Percentiles rank a stretch among this genome's conserved stretches.
Evolutionary conservation across 2,888 invertebrate genomes (phyloP).

Genomic region (Zeuzera pyrina): DNA sequence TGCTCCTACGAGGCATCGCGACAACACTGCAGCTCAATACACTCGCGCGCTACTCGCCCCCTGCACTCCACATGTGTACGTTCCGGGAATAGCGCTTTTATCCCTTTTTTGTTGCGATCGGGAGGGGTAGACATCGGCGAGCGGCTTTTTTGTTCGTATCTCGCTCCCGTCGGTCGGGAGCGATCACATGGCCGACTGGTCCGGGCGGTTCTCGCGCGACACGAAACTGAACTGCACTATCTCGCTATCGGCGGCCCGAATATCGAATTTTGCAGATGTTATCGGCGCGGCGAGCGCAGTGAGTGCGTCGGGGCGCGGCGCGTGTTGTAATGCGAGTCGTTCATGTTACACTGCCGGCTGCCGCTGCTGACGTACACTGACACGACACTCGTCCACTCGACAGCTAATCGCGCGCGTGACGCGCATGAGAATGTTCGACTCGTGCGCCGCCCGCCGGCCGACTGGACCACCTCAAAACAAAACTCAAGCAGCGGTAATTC

Average conservation of each 20-base stretch:
- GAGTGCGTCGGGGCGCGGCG: constrained; percentile 45
- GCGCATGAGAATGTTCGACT: constrained; percentile 33
- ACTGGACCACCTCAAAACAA: constrained; percentile 58
- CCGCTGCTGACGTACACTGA: constrained; percentile 8
- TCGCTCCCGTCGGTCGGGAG: constrained; percentile 47
- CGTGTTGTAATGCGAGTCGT: constrained; percentile 48
- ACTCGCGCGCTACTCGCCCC: constrained; percentile 49
- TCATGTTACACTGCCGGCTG: constrained; percentile 37
- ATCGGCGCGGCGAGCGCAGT: constrained; percentile 35
- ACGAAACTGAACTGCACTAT: constrained; percentile 47
- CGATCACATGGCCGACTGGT: constrained; percentile 53
- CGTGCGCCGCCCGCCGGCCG: constrained; percentile 51
- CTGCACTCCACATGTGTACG: constrained; percentile 64
- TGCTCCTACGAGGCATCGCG: constrained; percentile 64
- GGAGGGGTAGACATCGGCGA: constrained; percentile 60
- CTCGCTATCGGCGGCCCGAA: constrained; percentile 52
- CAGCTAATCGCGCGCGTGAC: constrained; percentile 12
- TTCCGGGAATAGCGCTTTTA: constrained; percentile 66
- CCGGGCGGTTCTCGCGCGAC: constrained; percentile 33
- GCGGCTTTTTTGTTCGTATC: constrained; percentile 51
- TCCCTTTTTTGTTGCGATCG: constrained; percentile 57
- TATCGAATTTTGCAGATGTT: constrained; percentile 65
- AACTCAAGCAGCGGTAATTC: constrained; percentile 58
- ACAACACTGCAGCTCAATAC: constrained; percentile 43
- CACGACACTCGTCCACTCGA: background rate